Evolutionary conservation across 2,113 vertebrate genomes (phyloP).

Genomic region (Equus quagga): DNA sequence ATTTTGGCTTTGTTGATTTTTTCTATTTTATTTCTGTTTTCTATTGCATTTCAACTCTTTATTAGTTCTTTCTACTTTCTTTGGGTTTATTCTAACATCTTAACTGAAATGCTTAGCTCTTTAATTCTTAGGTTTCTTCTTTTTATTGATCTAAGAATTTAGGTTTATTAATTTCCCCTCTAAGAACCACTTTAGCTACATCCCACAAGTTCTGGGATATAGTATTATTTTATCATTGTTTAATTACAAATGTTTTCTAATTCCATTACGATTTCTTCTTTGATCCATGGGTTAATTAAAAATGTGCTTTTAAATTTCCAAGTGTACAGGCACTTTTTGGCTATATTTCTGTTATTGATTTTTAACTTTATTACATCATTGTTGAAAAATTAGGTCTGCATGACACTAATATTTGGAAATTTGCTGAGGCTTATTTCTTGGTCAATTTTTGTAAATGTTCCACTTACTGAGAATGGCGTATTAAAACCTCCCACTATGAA

Average conservation of each 20-base stretch:
- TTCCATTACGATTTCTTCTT: background rate
- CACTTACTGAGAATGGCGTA: background rate
- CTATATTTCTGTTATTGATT: no score
- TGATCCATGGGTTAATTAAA: background rate
- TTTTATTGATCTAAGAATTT: background rate
- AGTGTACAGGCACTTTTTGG: background rate
- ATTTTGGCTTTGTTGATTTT: background rate
- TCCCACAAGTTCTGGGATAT: background rate
- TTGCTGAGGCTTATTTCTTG: background rate
- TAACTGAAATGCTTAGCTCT: background rate
- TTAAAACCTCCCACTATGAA: background rate
- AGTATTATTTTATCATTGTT: background rate
- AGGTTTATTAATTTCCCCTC: background rate
- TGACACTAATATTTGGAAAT: background rate
- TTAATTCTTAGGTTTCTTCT: slow-evolving; percentile 8
- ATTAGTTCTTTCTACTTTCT: background rate
- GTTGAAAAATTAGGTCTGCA: background rate
- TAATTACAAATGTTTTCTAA: slow-evolving; percentile 11
- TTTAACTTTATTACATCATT: no score
- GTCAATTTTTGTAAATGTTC: background rate
- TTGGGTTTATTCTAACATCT: background rate
- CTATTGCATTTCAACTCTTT: background rate
- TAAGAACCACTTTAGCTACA: background rate
- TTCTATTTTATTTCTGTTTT: background rate
- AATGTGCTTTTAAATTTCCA: background rate